phyloP scores from a whole-genome alignment of 2,113 vertebrate genomes.

The Laterallus jamaicensis region DNA sequence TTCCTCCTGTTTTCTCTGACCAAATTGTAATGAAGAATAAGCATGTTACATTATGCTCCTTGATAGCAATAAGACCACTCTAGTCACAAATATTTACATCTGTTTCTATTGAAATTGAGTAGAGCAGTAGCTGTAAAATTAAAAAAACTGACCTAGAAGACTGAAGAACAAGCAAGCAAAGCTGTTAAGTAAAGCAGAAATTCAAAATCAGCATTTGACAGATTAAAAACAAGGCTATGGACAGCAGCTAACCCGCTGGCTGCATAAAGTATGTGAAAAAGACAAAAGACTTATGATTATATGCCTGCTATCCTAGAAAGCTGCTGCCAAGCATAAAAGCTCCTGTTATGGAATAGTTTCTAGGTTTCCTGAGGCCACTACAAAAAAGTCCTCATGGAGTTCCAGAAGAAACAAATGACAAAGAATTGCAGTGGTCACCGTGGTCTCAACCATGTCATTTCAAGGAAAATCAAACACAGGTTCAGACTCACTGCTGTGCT shows the following conservation, averaged over 20 bases:
- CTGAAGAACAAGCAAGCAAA: not conserved
- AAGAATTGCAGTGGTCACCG: not conserved
- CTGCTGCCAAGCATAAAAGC: not conserved
- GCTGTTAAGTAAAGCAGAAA: not conserved
- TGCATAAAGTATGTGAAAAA: not conserved
- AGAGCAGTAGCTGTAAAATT: not conserved
- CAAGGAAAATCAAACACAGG: not conserved
- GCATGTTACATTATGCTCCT: not conserved
- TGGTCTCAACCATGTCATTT: not conserved
- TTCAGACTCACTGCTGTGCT: accelerated
- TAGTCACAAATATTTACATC: not conserved
- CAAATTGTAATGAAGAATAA: not conserved
- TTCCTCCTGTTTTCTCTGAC: not conserved
- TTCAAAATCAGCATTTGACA: not conserved
- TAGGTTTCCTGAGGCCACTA: not conserved
- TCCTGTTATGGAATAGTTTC: not conserved
- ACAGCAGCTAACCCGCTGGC: not conserved
- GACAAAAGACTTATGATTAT: not conserved
- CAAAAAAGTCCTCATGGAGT: not conserved
- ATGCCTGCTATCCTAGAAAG: not conserved
- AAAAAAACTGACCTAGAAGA: not conserved
- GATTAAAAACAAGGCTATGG: not conserved
- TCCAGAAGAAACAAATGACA: not conserved
- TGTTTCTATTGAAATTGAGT: not conserved
- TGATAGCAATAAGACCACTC: not conserved